phyloP scores from a whole-genome alignment of 1,140 invertebrate species.

The Mamestra configurata region DNA sequence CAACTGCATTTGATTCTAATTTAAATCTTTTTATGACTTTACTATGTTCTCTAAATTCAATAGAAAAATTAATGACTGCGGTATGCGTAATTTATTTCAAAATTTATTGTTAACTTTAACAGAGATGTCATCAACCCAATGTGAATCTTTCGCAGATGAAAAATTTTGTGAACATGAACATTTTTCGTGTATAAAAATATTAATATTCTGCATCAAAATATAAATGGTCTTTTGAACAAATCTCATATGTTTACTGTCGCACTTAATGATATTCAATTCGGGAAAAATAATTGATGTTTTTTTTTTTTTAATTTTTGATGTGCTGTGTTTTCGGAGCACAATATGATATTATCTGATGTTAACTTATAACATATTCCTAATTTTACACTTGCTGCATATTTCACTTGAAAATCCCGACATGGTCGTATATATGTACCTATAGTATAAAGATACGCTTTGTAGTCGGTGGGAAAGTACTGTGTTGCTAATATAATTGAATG shows the following conservation, averaged over 20 bases:
- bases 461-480: background rate
- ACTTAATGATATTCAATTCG: background rate
- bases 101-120: constrained; percentile 8
- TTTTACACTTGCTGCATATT: background rate
- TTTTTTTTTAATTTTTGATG: too few species aligned
- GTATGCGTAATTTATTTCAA: background rate
- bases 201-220: background rate
- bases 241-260: background rate
- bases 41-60: constrained; percentile 3
- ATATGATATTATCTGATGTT: too few species aligned
- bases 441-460: background rate
- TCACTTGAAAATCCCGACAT: background rate
- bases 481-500: background rate
- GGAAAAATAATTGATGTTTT: background rate
- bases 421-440: background rate
- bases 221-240: background rate
- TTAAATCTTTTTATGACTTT: background rate
- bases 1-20: constrained; percentile 2
- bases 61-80: background rate
- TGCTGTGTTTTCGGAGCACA: too few species aligned
- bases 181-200: background rate
- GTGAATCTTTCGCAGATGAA: background rate
- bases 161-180: background rate
- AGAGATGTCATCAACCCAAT: background rate
- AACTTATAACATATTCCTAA: too few species aligned